These are phyloP conservation scores for Drosophila helvetica DNA, from an alignment of 2,888 invertebrate genomes.

Conservation along the genomic window DNA sequence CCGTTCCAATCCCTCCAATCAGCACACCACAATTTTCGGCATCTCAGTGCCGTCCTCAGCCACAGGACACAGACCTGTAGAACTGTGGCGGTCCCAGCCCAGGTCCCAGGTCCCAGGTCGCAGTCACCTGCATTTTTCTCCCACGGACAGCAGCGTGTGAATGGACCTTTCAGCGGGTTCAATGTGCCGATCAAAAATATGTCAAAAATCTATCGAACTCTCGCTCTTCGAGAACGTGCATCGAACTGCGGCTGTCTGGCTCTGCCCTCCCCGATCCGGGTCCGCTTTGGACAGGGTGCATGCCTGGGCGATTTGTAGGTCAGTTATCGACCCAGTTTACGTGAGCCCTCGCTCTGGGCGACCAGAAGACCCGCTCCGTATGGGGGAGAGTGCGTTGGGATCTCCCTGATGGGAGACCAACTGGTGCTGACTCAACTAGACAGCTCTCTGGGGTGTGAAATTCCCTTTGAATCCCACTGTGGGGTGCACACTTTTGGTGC, in stretches of 20 bases:
- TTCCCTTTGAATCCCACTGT: background rate
- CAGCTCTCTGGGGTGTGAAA: background rate
- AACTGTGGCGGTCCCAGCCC: background rate
- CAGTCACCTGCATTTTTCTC: constrained; percentile 68
- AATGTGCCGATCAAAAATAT: constrained; percentile 52
- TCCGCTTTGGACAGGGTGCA: constrained; percentile 13
- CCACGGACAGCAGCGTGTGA: constrained; percentile 75
- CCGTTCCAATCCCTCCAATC: background rate
- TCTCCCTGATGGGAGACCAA: no score
- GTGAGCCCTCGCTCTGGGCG: constrained; percentile 28
- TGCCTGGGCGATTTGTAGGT: constrained; percentile 57
- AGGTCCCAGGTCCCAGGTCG: constrained; percentile 1
- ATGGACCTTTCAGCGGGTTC: constrained; percentile 42
- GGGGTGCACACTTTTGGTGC: no score
- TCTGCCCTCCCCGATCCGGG: background rate
- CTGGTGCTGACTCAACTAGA: background rate
- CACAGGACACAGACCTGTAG: no score
- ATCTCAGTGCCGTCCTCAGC: background rate
- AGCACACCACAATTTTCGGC: constrained; percentile 19
- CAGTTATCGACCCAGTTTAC: constrained; percentile 74
- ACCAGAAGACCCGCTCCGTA: constrained; percentile 2
- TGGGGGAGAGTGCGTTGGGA: background rate
- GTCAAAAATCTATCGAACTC: constrained; percentile 72
- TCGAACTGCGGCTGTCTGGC: constrained; percentile 4
- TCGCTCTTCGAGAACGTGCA: background rate